A percentile compares a stretch with the other conserved stretches of the same genome.
Evolutionary conservation across 2,113 vertebrate species (phyloP).

Genomic region (Entosphenus tridentatus): DNA sequence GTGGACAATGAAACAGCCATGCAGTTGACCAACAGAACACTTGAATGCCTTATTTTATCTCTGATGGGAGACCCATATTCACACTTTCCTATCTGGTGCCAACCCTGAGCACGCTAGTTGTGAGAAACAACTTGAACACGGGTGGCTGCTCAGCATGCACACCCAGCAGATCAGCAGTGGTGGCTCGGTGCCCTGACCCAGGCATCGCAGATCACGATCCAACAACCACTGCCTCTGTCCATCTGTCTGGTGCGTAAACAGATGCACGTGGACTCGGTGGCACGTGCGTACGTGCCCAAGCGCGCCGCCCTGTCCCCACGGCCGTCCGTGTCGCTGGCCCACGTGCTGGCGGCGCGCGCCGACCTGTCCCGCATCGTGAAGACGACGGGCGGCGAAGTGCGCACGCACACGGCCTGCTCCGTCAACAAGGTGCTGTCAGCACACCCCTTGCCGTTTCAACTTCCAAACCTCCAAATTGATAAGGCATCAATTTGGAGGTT

Average conservation of each 20-base stretch:
- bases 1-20: no score
- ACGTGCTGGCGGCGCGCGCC: slow-evolving; percentile 61
- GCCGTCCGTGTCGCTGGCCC: slow-evolving; percentile 33
- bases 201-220: slow-evolving; percentile 3
- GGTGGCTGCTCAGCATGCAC: no score
- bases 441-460: not conserved
- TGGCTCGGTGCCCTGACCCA: slow-evolving; percentile 1
- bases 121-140: no score
- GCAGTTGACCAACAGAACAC: no score
- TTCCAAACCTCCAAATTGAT: not conserved
- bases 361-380: slow-evolving; percentile 65
- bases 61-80: no score
- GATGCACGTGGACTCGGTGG: slow-evolving; percentile 65
- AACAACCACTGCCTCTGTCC: no score
- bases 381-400: slow-evolving; percentile 57
- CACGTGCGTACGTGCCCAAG: slow-evolving; percentile 60
- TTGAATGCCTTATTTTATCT: no score
- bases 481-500: no score
- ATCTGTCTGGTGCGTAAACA: slow-evolving; percentile 8
- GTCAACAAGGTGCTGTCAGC: slow-evolving; percentile 57
- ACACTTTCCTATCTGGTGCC: no score
- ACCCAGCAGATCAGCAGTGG: not conserved
- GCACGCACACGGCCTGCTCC: slow-evolving; percentile 48
- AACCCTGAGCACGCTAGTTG: no score
- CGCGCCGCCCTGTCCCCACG: slow-evolving; percentile 39